phyloP scores from a whole-genome alignment of 2,113 vertebrate species.

The Laticauda colubrina region DNA sequence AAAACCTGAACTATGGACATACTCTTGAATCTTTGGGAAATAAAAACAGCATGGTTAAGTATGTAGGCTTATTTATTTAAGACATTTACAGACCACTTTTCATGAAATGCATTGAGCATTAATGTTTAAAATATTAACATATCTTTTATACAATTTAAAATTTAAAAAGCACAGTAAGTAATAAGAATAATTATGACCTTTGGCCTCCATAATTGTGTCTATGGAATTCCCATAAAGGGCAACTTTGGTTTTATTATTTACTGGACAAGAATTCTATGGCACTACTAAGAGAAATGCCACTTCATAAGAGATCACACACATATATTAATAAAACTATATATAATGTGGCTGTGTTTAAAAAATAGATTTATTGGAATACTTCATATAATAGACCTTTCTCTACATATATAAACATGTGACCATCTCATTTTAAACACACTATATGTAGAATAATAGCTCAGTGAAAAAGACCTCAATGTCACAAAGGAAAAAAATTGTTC shows the following conservation, averaged over 20 bases:
- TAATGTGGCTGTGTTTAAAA: background rate
- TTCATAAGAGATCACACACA: background rate
- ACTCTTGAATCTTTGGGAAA: background rate
- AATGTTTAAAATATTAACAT: background rate
- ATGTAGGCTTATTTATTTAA: background rate
- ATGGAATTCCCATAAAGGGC: background rate
- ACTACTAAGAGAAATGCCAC: background rate
- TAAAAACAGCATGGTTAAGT: background rate
- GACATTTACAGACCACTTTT: background rate
- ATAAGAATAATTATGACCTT: background rate
- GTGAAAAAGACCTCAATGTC: background rate
- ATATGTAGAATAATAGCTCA: background rate
- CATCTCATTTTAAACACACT: background rate
- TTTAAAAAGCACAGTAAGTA: background rate
- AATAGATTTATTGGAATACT: background rate
- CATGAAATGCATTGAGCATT: background rate
- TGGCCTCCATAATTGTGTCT: background rate
- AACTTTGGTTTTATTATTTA: background rate
- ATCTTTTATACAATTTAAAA: background rate
- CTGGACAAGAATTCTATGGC: background rate
- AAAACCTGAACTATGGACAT: background rate
- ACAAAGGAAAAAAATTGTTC: background rate
- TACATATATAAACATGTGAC: background rate
- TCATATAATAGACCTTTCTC: background rate
- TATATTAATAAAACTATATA: background rate